A percentile compares a stretch with the other conserved stretches of the same genome.
Conservation (phyloP, 2,888 invertebrate genomes). For the Onthophagus sagittarius region DNA sequence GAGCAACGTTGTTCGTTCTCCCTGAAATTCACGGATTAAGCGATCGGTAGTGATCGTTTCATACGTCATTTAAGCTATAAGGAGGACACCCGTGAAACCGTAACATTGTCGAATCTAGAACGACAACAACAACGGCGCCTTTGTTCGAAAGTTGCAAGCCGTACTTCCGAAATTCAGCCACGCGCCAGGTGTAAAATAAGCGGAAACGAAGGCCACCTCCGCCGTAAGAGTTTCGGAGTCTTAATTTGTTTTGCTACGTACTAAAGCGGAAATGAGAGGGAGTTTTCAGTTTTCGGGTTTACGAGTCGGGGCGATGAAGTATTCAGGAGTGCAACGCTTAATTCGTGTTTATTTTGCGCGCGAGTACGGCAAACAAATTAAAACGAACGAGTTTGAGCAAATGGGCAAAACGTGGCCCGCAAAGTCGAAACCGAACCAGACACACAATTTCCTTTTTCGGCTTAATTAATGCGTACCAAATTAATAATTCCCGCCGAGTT, state of each 20-base stretch:
- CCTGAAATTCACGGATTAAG: neutral
- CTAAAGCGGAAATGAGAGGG: neutral
- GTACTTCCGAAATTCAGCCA: neutral
- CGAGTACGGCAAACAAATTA: neutral
- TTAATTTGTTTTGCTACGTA: neutral
- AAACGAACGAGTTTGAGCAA: neutral
- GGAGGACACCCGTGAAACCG: neutral
- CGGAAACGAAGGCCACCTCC: neutral
- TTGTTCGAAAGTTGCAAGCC: no score
- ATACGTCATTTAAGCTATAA: neutral
- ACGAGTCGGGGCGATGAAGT: neutral
- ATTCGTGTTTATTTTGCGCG: neutral
- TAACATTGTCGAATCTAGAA: neutral
- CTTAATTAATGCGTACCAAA: neutral
- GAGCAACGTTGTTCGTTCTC: neutral
- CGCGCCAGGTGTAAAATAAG: neutral
- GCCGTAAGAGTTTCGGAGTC: neutral
- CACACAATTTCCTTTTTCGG: neutral
- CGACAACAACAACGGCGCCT: neutral
- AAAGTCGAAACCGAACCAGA: neutral
- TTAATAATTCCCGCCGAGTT: neutral
- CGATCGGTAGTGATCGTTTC: neutral
- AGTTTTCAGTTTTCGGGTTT: neutral
- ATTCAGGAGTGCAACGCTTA: neutral
- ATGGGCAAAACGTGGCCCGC: neutral